Percentiles rank a stretch among this genome's conserved stretches.
phyloP scores from a whole-genome alignment of 2,888 invertebrate genomes.

The Drosophila atroscutellata region DNA sequence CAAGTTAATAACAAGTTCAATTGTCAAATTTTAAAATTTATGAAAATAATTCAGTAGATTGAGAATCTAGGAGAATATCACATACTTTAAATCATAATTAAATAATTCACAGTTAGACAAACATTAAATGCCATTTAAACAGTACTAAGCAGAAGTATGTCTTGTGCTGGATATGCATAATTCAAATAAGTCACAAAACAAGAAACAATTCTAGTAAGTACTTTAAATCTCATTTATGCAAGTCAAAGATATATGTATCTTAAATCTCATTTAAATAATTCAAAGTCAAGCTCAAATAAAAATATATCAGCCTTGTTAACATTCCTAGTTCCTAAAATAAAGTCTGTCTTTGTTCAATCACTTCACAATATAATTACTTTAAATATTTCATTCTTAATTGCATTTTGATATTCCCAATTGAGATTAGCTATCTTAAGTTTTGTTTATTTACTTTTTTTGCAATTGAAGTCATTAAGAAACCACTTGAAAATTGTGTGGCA shows the following conservation, averaged over 20 bases:
- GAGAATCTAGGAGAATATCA: neutral
- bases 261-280: neutral
- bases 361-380: neutral
- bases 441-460: slow-evolving; percentile 5
- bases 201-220: neutral
- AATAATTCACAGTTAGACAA: neutral
- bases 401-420: neutral
- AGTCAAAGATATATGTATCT: neutral
- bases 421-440: neutral
- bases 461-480: slow-evolving; percentile 5
- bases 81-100: accelerated
- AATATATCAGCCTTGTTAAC: neutral
- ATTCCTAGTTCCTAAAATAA: neutral
- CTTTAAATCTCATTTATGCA: neutral
- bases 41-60: neutral
- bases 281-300: neutral
- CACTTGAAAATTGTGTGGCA: slow-evolving; percentile 1
- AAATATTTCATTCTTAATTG: neutral
- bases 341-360: neutral
- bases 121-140: neutral
- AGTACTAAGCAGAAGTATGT: neutral
- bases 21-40: neutral
- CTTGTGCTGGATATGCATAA: neutral
- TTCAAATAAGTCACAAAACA: neutral
- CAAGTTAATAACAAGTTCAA: neutral